A percentile compares a stretch with the other conserved stretches of the same genome.
These are phyloP conservation scores for Leucosticte australis DNA, from an alignment of 2,113 vertebrate genomes.

Conservation along the genomic window DNA sequence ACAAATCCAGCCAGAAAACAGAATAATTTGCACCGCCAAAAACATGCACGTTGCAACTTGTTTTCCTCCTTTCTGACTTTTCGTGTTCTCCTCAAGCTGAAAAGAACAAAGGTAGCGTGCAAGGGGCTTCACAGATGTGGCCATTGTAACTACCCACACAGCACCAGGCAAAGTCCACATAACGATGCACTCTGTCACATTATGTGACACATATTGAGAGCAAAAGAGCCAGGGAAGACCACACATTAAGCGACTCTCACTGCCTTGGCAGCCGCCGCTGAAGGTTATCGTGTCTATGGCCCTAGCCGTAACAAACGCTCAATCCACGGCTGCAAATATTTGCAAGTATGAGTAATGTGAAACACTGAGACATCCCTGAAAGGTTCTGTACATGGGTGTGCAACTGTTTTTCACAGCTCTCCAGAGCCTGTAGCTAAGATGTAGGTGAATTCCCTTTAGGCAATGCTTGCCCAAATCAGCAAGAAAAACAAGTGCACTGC, in stretches of 20 bases:
- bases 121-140: neutral
- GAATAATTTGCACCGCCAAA: neutral
- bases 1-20: neutral
- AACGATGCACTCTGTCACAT: neutral
- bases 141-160: neutral
- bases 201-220: neutral
- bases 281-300: neutral
- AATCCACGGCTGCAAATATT: neutral
- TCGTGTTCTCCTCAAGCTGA: accelerated
- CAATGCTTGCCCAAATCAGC: neutral
- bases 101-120: neutral
- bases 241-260: neutral
- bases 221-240: neutral
- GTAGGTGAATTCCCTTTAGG: neutral
- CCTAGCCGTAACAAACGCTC: neutral
- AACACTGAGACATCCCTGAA: neutral
- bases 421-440: neutral
- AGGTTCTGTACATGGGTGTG: neutral
- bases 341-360: neutral
- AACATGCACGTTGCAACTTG: neutral
- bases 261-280: neutral
- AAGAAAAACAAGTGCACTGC: neutral
- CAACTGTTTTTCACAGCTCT: neutral
- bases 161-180: neutral
- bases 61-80: neutral